Percentiles rank a stretch among this genome's conserved stretches.
phyloP scores from a whole-genome alignment of 2,888 invertebrate species.

The Drepana falcataria region DNA sequence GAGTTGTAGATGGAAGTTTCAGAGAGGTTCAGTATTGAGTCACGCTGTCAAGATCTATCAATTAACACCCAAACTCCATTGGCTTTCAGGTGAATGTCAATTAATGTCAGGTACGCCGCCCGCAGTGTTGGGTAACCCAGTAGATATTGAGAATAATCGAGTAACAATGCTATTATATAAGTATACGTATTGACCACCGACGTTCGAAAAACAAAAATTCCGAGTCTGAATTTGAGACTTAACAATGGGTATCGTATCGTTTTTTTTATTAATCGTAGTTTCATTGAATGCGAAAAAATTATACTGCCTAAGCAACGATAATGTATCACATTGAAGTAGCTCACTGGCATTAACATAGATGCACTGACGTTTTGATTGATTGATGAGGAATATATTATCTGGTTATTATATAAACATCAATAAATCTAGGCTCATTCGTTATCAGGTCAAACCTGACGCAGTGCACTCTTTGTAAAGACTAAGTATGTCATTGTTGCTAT shows the following conservation, averaged over 20 bases:
- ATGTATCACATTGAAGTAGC: not conserved
- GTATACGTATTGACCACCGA: not conserved
- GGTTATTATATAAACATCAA: constrained; percentile 37
- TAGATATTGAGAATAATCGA: constrained; percentile 23
- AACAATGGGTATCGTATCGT: too few species aligned
- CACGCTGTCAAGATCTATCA: constrained; percentile 60
- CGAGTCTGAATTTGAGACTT: too few species aligned
- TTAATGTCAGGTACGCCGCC: constrained; percentile 50
- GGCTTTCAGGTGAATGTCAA: constrained; percentile 64
- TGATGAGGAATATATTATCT: constrained; percentile 34
- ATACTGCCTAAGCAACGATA: not conserved
- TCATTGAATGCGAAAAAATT: too few species aligned
- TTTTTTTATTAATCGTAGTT: too few species aligned
- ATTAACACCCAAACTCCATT: constrained; percentile 62
- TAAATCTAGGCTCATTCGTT: constrained; percentile 28
- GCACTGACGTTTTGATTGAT: constrained; percentile 42
- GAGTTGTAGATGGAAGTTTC: not conserved
- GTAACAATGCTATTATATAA: constrained; percentile 18
- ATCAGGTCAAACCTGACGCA: constrained; percentile 8
- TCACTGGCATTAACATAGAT: constrained; percentile 36
- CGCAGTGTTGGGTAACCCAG: constrained; percentile 26
- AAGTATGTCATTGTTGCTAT: too few species aligned
- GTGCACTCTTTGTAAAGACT: not conserved
- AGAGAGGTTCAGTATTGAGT: constrained; percentile 27
- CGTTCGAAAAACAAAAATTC: too few species aligned